Percentiles rank a stretch among this genome's conserved stretches.
These are phyloP conservation scores for Lagodon rhomboides DNA, from an alignment of 2,797 vertebrate genomes.

Conservation along the genomic window DNA sequence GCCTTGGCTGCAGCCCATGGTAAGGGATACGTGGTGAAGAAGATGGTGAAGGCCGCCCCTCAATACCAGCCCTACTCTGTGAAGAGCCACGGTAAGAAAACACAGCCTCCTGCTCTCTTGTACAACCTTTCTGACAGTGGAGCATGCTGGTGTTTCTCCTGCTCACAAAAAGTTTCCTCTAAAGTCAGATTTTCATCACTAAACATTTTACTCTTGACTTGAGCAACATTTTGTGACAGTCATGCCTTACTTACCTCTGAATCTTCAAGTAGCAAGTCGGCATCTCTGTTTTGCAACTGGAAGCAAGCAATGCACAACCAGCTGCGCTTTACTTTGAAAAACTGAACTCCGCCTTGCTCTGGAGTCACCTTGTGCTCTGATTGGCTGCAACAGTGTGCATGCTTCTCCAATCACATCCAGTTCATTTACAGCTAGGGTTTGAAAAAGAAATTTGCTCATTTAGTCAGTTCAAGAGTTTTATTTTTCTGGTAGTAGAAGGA, in stretches of 20 bases:
- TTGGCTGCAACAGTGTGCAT: constrained; percentile 65
- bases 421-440: constrained; percentile 15
- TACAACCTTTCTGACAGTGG: background rate
- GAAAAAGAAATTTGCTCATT: constrained; percentile 1
- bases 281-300: constrained; percentile 24
- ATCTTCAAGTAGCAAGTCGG: constrained; percentile 3
- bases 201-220: background rate
- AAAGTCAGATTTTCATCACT: constrained; percentile 10
- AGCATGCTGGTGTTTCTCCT: background rate
- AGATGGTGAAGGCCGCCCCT: constrained; percentile 87
- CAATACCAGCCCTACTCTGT: constrained; percentile 89
- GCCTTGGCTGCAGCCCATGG: constrained; percentile 89
- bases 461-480: background rate
- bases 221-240: background rate
- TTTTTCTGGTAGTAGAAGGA: background rate
- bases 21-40: constrained; percentile 91
- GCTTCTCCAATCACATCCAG: constrained; percentile 60
- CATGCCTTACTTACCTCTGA: constrained; percentile 42
- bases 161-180: background rate
- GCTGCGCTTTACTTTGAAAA: constrained; percentile 65
- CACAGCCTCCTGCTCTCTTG: background rate
- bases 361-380: constrained; percentile 48
- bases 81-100: constrained; percentile 93
- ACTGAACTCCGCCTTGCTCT: constrained; percentile 51
- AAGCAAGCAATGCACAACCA: constrained; percentile 25